Evolutionary conservation across 2,888 invertebrate species (phyloP).

Genomic region (Cantharis rufa): DNA sequence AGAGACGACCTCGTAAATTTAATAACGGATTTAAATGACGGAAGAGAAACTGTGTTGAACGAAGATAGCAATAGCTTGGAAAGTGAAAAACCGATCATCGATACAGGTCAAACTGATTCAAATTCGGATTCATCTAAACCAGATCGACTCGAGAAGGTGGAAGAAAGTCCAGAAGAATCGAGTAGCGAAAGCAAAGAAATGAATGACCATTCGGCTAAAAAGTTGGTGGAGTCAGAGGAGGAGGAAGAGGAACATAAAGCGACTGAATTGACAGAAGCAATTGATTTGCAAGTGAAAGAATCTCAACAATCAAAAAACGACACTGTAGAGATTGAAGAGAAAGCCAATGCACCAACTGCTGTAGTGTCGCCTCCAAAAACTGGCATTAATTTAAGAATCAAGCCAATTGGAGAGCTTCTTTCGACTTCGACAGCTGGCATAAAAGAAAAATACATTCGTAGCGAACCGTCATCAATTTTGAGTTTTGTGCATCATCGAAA

Average conservation of each 20-base stretch:
- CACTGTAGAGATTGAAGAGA: neutral
- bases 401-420: constrained; percentile 19
- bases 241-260: neutral
- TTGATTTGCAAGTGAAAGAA: neutral
- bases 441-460: constrained; percentile 40
- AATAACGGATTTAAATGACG: constrained; percentile 73
- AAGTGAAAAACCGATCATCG: constrained; percentile 57
- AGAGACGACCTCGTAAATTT: constrained; percentile 79
- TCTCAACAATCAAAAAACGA: neutral
- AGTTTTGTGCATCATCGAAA: constrained; percentile 32
- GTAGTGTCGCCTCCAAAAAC: neutral
- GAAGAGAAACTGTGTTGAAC: constrained; percentile 68
- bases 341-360: neutral
- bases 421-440: constrained; percentile 31
- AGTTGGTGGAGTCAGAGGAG: neutral
- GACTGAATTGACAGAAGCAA: neutral
- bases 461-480: constrained; percentile 26
- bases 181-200: neutral
- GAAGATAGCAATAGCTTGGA: constrained; percentile 69
- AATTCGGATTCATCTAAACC: constrained; percentile 21
- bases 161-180: neutral
- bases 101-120: constrained; percentile 32
- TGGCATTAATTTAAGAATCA: constrained; percentile 18
- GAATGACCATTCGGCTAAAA: neutral
- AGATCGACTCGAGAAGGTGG: neutral